Base-by-base conservation (phyloP, 2,888 invertebrate genomes). In the Tenodera sinensis region DNA sequence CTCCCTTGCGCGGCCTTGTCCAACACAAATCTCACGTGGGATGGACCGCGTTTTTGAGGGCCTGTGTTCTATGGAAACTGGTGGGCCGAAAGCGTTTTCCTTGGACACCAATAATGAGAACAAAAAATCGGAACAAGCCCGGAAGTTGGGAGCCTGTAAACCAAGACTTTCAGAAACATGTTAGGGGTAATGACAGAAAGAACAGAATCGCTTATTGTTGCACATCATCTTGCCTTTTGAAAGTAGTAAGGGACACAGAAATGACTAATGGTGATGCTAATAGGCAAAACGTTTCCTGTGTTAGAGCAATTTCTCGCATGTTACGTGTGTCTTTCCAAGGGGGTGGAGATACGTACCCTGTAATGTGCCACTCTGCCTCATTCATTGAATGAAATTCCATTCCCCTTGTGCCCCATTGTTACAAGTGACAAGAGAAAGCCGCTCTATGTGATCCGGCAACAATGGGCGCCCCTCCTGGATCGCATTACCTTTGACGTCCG, bases 401-500 rank as follows among this genome's bases (percentile, higher is more conserved):
- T 71, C 42, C 54, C 54, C 54, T 71, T 71, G 54, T 71, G 54
- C 54, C 28, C 85, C 85, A 85, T 85, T 85, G 85, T 85, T 85
- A 85, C 47, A 9, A 34, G 30, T 85, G 85, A 85, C 85, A 85
- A 28, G 47, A 54, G 85, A 47, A 85, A 85, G 85, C 47, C 85
- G 42, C 54, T 85, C 14, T 42, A 84, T 84, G n/a, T 47, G 27
- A 85, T 85, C 85, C 85, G 47, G n/a, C 47, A 85, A 85, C 85
- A 85, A 85, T 85, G 47, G 85, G 27, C 42, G 15, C 27, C 27
- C 85, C 47, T 85, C 47, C 85, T 54, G 34, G 85, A 85, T 85
- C 85, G 85, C 34, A 85, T 85, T 85, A 85, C 85, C 85, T 85
- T 85, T 85, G 85, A 85, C 85, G 85, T 85, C 27, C 25, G 47